Evolutionary conservation across 2,797 vertebrate species (phyloP), one percentile per base, ranked within the genome.

Genomic region (Sternarchorhynchus goeldii): DNA sequence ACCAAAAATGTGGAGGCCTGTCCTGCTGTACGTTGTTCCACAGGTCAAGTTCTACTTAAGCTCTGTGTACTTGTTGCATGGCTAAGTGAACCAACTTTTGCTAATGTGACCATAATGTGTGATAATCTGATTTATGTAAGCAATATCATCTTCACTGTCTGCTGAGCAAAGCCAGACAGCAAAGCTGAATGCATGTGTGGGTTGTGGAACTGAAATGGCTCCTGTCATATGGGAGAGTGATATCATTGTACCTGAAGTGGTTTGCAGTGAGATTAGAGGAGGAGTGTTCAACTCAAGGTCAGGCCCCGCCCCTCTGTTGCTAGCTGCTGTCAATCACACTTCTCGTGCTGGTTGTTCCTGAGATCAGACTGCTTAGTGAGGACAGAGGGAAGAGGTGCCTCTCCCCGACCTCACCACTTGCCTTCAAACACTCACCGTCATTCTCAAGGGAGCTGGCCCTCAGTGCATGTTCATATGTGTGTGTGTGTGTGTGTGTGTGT

Each of bases 161-260:
- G 29, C 39, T 34, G 29, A 64, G 29, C 34, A 62, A 21, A 68
- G 6, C 14, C 18, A 3, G 20, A 50, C 20, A 29, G 41, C 45
- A 50, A 50, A 50, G 45, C 45, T 50, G 45, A 79, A 63, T 14
- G 16, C 39, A 18, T 53, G 71, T n/a, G 21, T 5, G 20, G 17
- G 21, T 34, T 32, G 66, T 69, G 29, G 12, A 73, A 70, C 31
- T 72, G 21, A 74, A 63, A 77, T 66, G 68, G 55, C 25, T 60
- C 80, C 86, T 89, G 91, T 91, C 89, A 90, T 89, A 89, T 92
- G 88, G 86, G 86, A 84, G 81, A 58, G 75, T 81, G 86, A 83
- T 86, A 88, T 91, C 91, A 85, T 83, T 77, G 83, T 88, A 90
- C 90, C 91, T 91, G 88, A 88, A 91, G 90, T 90, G 31, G 88